Evolutionary conservation across 2,113 vertebrate genomes (phyloP).

Genomic region (Lutjanus erythropterus): DNA sequence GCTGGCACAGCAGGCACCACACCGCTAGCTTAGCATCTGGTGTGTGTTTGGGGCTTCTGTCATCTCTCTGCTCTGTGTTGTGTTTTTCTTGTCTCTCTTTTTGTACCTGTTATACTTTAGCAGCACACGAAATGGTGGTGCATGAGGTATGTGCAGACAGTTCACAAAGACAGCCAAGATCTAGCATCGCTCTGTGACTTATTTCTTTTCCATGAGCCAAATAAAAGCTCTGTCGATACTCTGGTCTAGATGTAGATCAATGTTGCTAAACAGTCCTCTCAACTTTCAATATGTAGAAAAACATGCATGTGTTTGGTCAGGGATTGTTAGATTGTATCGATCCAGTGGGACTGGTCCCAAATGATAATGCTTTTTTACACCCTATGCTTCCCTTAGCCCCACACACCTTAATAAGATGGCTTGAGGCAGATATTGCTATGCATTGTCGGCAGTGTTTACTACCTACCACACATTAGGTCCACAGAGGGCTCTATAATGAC

Average conservation of each 20-base stretch:
- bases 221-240: background rate
- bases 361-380: constrained; percentile 48
- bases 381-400: constrained; percentile 5
- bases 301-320: constrained; percentile 28
- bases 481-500: constrained; percentile 44
- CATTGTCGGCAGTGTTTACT: constrained; percentile 58
- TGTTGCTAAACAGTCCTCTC: constrained; percentile 9
- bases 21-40: constrained; percentile 46
- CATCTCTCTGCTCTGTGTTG: background rate
- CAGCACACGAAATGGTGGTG: background rate
- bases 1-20: constrained; percentile 50
- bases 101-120: background rate
- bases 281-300: constrained; percentile 1
- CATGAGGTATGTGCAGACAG: background rate
- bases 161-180: background rate
- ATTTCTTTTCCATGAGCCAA: constrained; percentile 19
- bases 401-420: constrained; percentile 23
- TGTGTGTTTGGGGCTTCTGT: constrained; percentile 34
- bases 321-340: constrained; percentile 46
- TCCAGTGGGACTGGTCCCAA: constrained; percentile 34
- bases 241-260: background rate
- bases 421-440: constrained; percentile 49
- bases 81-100: constrained; percentile 6
- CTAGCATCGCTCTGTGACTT: background rate
- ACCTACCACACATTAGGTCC: constrained; percentile 45